phyloP scores from a whole-genome alignment of 2,797 vertebrate species.

The Pipistrellus pygmaeus region DNA sequence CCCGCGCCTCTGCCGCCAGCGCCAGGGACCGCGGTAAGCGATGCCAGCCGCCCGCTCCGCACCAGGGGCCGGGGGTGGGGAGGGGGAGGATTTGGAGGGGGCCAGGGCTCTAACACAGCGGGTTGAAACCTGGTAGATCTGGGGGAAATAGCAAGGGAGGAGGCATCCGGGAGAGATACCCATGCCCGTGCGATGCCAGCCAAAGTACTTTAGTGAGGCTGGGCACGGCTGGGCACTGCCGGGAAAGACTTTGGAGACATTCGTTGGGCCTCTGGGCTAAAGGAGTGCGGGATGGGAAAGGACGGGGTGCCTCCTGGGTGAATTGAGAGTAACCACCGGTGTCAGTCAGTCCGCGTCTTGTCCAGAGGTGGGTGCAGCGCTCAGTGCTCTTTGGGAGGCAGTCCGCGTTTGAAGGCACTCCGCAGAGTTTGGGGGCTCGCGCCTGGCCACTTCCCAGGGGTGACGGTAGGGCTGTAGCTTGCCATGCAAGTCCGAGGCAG shows the following conservation, averaged over 20 bases:
- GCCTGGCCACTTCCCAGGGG: not conserved
- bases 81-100: not conserved
- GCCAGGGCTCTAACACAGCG: not conserved
- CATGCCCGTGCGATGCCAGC: not conserved
- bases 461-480: not conserved
- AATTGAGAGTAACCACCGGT: not conserved
- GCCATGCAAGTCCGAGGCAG: not conserved
- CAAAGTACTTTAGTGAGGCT: conserved; percentile 31
- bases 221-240: not conserved
- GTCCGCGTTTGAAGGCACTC: not conserved
- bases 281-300: not conserved
- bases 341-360: not conserved
- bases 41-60: not conserved
- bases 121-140: not conserved
- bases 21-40: conserved; percentile 50
- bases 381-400: not conserved
- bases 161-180: not conserved
- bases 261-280: not conserved
- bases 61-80: not conserved
- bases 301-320: not conserved
- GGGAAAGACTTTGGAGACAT: conserved; percentile 58
- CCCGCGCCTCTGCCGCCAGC: not conserved
- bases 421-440: conserved; percentile 53
- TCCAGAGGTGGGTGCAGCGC: not conserved
- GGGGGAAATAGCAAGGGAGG: not conserved